Percentiles rank a stretch among this genome's conserved stretches.
These are phyloP conservation scores for Atethmia centrago DNA, from an alignment of 2,888 invertebrate genomes.

Conservation along the genomic window DNA sequence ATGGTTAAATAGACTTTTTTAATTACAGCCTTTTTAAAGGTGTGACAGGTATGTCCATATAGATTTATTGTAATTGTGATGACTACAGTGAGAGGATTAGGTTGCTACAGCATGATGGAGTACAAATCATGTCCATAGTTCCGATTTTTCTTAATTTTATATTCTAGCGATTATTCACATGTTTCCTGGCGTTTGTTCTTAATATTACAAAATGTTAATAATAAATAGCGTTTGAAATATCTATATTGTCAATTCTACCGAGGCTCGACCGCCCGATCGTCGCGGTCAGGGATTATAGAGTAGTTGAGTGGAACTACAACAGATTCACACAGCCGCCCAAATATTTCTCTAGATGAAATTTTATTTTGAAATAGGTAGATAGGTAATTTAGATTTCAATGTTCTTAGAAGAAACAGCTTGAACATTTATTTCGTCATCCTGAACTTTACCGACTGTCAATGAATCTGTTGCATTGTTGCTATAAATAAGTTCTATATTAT, in stretches of 20 bases:
- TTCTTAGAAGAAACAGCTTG: not conserved
- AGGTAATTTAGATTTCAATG: not conserved
- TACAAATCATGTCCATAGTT: slow-evolving; percentile 50
- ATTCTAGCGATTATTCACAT: slow-evolving; percentile 82
- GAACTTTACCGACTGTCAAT: slow-evolving; percentile 51
- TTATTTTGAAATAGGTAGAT: not conserved
- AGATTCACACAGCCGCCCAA: slow-evolving; percentile 71
- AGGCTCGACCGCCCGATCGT: slow-evolving; percentile 75
- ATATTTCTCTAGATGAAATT: not conserved
- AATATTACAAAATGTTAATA: slow-evolving; percentile 81
- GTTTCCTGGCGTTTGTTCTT: slow-evolving; percentile 76
- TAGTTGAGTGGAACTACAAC: slow-evolving; percentile 72
- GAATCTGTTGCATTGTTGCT: slow-evolving; percentile 77
- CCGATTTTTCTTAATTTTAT: slow-evolving; percentile 63
- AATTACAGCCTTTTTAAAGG: slow-evolving; percentile 17
- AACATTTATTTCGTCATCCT: not conserved
- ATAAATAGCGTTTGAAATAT: slow-evolving; percentile 82
- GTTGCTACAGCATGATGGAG: slow-evolving; percentile 33
- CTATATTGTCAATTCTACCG: slow-evolving; percentile 89
- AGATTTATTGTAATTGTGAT: slow-evolving; percentile 27
- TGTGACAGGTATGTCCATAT: not conserved
- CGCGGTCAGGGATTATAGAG: slow-evolving; percentile 74
- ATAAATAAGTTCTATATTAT: slow-evolving; percentile 76
- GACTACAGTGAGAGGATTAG: slow-evolving; percentile 21
- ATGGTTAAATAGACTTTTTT: not conserved